Evolutionary conservation across 2,888 invertebrate species (phyloP).

Genomic region (Sphaerophoria rueppellii): DNA sequence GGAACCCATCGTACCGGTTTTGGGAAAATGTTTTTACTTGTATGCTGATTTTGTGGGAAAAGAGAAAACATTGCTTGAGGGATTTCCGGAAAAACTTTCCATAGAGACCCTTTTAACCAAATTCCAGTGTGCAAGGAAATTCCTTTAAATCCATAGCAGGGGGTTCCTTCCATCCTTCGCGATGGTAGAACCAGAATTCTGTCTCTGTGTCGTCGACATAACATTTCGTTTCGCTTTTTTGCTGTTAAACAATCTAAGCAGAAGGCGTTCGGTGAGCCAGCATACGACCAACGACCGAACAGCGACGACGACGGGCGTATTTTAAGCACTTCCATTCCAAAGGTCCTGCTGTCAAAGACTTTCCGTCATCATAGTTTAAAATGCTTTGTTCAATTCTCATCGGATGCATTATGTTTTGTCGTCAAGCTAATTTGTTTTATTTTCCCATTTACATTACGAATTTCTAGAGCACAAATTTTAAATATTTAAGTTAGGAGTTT

Average conservation of each 20-base stretch:
- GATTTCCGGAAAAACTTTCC: slow-evolving; percentile 70
- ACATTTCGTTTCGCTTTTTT: slow-evolving; percentile 43
- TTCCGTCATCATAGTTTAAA: slow-evolving; percentile 44
- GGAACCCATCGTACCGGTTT: slow-evolving; percentile 64
- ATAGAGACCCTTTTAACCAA: slow-evolving; percentile 71
- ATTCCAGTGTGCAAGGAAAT: slow-evolving; percentile 72
- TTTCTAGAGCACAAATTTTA: slow-evolving; percentile 32
- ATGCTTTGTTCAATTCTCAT: slow-evolving; percentile 60
- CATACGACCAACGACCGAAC: not conserved
- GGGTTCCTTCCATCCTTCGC: slow-evolving; percentile 51
- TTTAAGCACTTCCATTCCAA: slow-evolving; percentile 60
- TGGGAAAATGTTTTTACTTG: slow-evolving; percentile 67
- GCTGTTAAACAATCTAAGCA: not conserved
- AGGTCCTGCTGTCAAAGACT: slow-evolving; percentile 61
- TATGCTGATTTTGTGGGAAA: slow-evolving; percentile 51
- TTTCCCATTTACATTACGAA: slow-evolving; percentile 24
- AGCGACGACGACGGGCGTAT: slow-evolving; percentile 2
- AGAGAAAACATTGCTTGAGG: slow-evolving; percentile 64
- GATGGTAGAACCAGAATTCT: slow-evolving; percentile 60
- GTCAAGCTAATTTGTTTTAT: slow-evolving; percentile 60
- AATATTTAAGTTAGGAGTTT: slow-evolving; percentile 14
- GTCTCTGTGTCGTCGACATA: slow-evolving; percentile 41
- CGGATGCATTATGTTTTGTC: slow-evolving; percentile 62
- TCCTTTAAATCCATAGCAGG: slow-evolving; percentile 67
- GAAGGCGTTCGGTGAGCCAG: slow-evolving; percentile 6